These are phyloP conservation scores for Cherax quadricarinatus DNA, from an alignment of 1,140 invertebrate genomes.

Conservation along the genomic window DNA sequence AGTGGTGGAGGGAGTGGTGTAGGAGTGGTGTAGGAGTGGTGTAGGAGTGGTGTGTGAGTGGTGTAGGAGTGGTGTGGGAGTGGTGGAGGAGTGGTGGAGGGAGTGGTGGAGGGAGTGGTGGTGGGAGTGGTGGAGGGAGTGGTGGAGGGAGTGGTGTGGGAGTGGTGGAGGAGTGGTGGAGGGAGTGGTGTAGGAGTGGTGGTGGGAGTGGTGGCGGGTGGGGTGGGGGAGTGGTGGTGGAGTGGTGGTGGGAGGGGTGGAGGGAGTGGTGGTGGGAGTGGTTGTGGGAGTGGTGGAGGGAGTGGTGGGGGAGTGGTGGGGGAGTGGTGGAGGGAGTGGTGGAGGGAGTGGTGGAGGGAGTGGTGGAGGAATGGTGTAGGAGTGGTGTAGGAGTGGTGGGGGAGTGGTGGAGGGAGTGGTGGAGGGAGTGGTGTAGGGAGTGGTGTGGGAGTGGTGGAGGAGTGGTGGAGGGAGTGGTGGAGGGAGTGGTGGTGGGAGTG, in stretches of 20 bases:
- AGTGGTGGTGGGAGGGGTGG: neutral
- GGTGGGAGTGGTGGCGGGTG: too few species aligned
- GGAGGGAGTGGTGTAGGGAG: neutral
- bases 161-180: too few species aligned
- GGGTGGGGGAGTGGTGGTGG: neutral
- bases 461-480: neutral
- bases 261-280: neutral
- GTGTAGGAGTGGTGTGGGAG: neutral
- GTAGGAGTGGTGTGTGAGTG: neutral
- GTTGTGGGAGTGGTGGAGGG: too few species aligned
- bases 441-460: neutral
- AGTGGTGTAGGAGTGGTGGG: too few species aligned
- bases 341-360: too few species aligned
- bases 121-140: neutral
- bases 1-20: too few species aligned
- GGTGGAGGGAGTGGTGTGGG: neutral
- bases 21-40: too few species aligned
- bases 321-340: too few species aligned
- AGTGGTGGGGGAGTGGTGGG: neutral
- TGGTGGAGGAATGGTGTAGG: too few species aligned
- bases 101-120: neutral
- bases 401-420: neutral
- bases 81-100: neutral
- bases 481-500: too few species aligned
- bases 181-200: neutral